These are phyloP conservation scores for Etheostoma nigrum DNA, from an alignment of 2,797 vertebrate genomes.

Conservation along the genomic window DNA sequence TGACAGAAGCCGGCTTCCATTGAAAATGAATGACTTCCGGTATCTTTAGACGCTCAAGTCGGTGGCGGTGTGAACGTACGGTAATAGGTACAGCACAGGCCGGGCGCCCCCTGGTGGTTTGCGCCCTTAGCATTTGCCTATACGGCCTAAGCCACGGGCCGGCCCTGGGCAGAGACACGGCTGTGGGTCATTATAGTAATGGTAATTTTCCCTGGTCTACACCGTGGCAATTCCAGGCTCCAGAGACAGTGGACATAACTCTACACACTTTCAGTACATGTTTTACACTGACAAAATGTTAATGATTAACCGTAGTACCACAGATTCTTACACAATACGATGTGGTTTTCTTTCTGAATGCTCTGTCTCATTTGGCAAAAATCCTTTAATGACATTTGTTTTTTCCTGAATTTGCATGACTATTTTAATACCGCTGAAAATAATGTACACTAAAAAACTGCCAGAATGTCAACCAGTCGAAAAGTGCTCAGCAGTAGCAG, in stretches of 20 bases:
- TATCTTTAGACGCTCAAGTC: no score
- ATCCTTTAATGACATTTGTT: slow-evolving; percentile 62
- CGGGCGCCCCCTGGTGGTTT: no score
- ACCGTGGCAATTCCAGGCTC: background rate
- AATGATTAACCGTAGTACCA: slow-evolving; percentile 47
- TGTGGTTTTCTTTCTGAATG: slow-evolving; percentile 55
- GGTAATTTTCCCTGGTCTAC: background rate
- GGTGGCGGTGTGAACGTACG: no score
- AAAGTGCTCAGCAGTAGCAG: slow-evolving; percentile 33
- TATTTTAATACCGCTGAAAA: slow-evolving; percentile 43
- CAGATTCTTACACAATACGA: slow-evolving; percentile 54
- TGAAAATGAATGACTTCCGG: no score
- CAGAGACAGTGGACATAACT: slow-evolving; percentile 5
- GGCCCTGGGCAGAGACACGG: background rate
- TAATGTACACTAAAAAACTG: slow-evolving; percentile 25
- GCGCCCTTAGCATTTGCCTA: no score
- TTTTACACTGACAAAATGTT: slow-evolving; percentile 52
- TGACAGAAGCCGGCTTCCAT: no score
- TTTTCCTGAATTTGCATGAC: slow-evolving; percentile 38
- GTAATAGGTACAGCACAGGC: no score
- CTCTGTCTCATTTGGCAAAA: slow-evolving; percentile 63
- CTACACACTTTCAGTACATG: slow-evolving; percentile 28
- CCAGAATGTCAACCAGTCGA: slow-evolving; percentile 42
- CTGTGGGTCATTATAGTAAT: background rate
- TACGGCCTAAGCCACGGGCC: no score